Evolutionary conservation across 2,797 vertebrate genomes (phyloP), one percentile per base, ranked within the genome.

Genomic region (Parambassis ranga): DNA sequence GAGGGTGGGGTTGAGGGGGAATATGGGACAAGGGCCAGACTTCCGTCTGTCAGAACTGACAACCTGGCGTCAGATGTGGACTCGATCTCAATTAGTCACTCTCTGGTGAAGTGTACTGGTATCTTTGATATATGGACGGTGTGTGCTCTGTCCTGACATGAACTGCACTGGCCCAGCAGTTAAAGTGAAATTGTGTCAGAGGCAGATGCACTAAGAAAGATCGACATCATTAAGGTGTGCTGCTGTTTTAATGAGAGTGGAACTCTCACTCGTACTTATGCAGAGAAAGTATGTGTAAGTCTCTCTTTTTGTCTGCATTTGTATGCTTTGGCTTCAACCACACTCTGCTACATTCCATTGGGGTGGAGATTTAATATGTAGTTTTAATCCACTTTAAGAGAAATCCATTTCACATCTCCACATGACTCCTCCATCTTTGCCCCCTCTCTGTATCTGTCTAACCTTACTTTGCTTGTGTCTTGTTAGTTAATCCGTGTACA

Each of bases 321-420:
- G 51, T 58, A 65, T 71, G 51, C 10, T 22, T 64, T 63, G 48
- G 39, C 49, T 77, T n/a, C 35, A 49, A 50, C 47, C 24, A 75
- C 55, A 19, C 32, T 58, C 37, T 64, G 48, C 31, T 65, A 50
- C 47, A 63, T 53, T 63, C 60, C 0, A 1, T 31, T 14, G 43
- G 43, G 22, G 38, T 24, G 28, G 47, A 71, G 27, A 65, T 71
- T 79, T 33, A 58, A 77, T 53, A 80, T 67, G 41, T 71, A 42
- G 53, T 81, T 88, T 83, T 65, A 81, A 83, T 87, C 61, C 70
- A 75, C 58, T 77, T 73, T 39, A 87, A 91, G 86, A 92, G 77
- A 90, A 89, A 90, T 92, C 93, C 89, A 92, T 92, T 87, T 90
- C 55, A 68, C 61, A 71, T 56, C 66, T 71, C 75, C 32, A 38